Conservation (phyloP, 2,113 vertebrate genomes). For the Oryzias javanicus region DNA sequence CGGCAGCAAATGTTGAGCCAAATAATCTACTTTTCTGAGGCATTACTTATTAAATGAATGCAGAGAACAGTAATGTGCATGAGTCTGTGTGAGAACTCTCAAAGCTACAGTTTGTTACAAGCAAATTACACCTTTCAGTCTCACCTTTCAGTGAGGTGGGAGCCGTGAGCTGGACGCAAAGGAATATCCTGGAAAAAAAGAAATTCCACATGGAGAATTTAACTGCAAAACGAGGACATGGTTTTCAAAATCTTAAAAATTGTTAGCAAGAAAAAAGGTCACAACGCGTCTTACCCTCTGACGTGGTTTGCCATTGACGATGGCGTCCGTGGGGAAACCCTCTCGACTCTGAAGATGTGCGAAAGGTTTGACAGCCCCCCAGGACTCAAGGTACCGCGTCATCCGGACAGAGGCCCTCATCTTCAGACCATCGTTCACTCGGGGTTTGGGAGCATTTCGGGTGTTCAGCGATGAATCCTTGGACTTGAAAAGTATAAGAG, state of each 20-base stretch:
- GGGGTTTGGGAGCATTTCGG: constrained; percentile 77
- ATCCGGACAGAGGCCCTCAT: constrained; percentile 94
- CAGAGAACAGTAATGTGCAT: not conserved
- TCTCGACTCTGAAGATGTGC: constrained; percentile 91
- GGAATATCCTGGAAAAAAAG: constrained; percentile 82
- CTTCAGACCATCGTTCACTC: constrained; percentile 88
- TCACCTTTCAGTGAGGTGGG: constrained; percentile 84
- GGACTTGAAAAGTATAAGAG: constrained; percentile 73
- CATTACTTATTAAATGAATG: too few relatives aligned
- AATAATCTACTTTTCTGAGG: too few relatives aligned
- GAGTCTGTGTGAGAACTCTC: not conserved
- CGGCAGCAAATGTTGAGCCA: not conserved
- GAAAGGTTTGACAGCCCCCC: constrained; percentile 95
- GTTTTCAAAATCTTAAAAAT: too few relatives aligned
- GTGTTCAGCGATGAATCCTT: constrained; percentile 78
- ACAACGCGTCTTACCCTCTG: constrained; percentile 74
- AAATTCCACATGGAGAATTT: not conserved
- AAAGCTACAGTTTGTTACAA: not conserved
- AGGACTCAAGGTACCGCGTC: constrained; percentile 96
- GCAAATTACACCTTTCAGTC: constrained; percentile 8
- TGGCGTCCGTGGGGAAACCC: constrained; percentile 80
- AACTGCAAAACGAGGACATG: too few relatives aligned
- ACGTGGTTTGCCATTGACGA: constrained; percentile 76
- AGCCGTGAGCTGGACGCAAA: constrained; percentile 72
- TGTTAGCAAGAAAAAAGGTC: too few relatives aligned